Evolutionary conservation across 2,113 vertebrate genomes (phyloP).

Genomic region (Dendrocopos noguchii): DNA sequence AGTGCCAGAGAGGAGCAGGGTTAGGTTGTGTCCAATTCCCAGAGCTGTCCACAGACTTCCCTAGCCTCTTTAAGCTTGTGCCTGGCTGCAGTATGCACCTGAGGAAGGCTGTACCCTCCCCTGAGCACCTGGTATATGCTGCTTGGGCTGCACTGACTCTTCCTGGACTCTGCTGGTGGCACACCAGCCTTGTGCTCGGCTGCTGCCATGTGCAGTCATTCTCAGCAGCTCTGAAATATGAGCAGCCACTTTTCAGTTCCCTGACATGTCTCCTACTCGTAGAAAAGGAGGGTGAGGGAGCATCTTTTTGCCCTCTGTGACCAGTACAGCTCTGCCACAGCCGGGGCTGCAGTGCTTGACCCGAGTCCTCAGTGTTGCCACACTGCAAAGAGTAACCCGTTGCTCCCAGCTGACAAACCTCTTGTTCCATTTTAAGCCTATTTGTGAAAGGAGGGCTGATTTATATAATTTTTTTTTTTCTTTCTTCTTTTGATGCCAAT

Average conservation of each 20-base stretch:
- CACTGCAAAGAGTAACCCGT: background rate
- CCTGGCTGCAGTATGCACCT: background rate
- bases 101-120: background rate
- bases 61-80: background rate
- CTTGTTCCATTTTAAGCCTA: conserved; percentile 14
- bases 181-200: background rate
- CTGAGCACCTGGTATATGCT: background rate
- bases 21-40: background rate
- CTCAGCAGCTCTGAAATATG: background rate
- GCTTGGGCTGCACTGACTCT: background rate
- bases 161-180: background rate
- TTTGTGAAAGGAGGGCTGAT: background rate
- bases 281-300: background rate
- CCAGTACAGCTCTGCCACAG: rapidly evolving
- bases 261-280: rapidly evolving
- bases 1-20: background rate
- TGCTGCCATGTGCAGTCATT: rapidly evolving
- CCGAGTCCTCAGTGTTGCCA: background rate
- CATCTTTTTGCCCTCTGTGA: background rate
- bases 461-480: background rate
- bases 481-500: conserved; percentile 1
- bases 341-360: rapidly evolving
- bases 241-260: background rate
- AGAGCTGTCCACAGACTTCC: background rate
- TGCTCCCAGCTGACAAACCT: background rate